Conservation (phyloP, 1,140 invertebrate genomes). For the Gonioctena quinquepunctata region DNA sequence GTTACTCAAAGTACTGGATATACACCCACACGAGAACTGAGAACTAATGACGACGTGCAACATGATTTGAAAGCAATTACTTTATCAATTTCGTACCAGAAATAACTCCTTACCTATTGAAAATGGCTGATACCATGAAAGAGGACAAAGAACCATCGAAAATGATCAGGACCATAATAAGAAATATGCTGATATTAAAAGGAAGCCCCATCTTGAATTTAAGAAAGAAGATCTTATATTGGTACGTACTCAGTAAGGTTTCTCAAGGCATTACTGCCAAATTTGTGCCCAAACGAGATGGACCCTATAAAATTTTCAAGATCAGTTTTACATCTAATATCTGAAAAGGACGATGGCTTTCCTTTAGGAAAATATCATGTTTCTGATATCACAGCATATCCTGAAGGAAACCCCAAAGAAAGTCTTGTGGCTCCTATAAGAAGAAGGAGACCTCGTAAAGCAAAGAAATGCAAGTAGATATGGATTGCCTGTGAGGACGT, state of each 20-base stretch:
- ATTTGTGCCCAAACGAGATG: slow-evolving; percentile 49
- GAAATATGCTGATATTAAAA: background rate
- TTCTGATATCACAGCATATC: no score
- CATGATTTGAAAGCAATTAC: slow-evolving; percentile 16
- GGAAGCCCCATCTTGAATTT: background rate
- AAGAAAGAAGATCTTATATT: background rate
- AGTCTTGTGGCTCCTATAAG: no score
- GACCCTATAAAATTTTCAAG: slow-evolving; percentile 42
- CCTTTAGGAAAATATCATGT: slow-evolving; percentile 18
- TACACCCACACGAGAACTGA: slow-evolving; percentile 17
- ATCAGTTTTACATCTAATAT: background rate
- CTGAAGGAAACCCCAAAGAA: no score
- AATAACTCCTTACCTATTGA: slow-evolving; percentile 6
- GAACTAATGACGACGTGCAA: slow-evolving; percentile 10
- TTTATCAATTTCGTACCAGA: background rate
- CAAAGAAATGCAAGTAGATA: no score
- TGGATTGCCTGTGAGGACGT: no score
- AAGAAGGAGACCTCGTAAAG: no score
- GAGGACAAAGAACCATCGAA: background rate
- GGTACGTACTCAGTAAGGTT: background rate
- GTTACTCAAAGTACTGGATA: slow-evolving; percentile 5
- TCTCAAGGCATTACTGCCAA: background rate
- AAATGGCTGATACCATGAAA: background rate
- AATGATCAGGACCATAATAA: background rate
- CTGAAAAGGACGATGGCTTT: background rate